Conservation (phyloP, 2,888 invertebrate species). For the Euphydryas editha region DNA sequence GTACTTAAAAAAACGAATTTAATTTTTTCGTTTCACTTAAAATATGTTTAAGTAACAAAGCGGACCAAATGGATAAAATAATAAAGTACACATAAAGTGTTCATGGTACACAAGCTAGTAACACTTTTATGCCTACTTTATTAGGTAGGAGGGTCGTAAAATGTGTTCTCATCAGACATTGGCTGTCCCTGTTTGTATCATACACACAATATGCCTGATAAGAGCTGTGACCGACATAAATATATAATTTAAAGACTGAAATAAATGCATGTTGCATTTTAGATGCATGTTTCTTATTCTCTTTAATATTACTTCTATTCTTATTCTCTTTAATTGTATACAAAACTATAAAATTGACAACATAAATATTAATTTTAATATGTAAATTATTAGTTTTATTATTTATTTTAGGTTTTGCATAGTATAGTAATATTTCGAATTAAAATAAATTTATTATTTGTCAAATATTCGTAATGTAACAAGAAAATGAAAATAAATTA, state of each 20-base stretch:
- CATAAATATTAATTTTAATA: too few species aligned
- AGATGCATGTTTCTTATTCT: too few species aligned
- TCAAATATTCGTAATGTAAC: too few species aligned
- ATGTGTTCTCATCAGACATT: slow-evolving; percentile 60
- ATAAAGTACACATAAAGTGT: slow-evolving; percentile 54
- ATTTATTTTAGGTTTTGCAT: too few species aligned
- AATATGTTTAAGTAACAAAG: slow-evolving; percentile 15
- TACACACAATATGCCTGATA: slow-evolving; percentile 15
- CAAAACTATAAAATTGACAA: too few species aligned
- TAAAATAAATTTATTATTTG: too few species aligned
- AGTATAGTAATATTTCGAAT: too few species aligned
- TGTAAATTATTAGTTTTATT: too few species aligned
- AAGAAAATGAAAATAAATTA: neutral
- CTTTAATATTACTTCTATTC: too few species aligned
- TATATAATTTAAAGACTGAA: neutral
- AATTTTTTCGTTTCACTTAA: neutral
- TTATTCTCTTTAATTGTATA: too few species aligned
- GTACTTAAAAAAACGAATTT: neutral
- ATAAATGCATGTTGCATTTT: too few species aligned
- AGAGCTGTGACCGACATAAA: neutral
- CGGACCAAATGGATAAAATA: slow-evolving; percentile 48
- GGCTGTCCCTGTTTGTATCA: slow-evolving; percentile 43
- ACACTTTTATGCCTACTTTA: slow-evolving; percentile 68
- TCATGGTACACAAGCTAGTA: slow-evolving; percentile 49
- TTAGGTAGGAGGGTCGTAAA: slow-evolving; percentile 66